These are phyloP conservation scores for Onychomys arenicola DNA, from an alignment of 2,797 vertebrate species.

Conservation along the genomic window DNA sequence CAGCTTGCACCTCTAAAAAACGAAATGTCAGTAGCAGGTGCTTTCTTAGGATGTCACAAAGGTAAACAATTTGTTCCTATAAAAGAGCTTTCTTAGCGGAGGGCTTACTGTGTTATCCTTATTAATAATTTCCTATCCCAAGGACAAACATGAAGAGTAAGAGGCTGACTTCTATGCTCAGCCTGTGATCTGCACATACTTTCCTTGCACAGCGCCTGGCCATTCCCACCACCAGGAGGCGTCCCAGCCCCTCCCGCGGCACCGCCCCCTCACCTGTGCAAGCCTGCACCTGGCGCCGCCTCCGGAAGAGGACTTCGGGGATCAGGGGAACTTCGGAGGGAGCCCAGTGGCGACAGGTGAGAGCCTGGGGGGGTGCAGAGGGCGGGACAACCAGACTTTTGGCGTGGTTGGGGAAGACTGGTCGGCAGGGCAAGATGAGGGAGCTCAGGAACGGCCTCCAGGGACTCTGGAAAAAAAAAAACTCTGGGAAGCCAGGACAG, in stretches of 20 bases:
- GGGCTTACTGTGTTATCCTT: not conserved
- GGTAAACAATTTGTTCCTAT: not conserved
- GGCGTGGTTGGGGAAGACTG: not conserved
- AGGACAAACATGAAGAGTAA: not conserved
- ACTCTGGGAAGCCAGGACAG: not conserved
- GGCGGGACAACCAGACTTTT: not conserved
- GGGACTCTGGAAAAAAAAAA: not conserved
- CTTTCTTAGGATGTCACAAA: not conserved
- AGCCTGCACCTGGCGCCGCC: constrained; percentile 72
- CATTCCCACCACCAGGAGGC: constrained; percentile 69
- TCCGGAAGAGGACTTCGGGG: constrained; percentile 73
- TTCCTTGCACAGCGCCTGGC: not conserved
- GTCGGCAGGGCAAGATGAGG: not conserved
- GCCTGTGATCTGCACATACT: not conserved
- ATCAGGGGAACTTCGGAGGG: constrained; percentile 39
- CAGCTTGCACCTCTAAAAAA: constrained; percentile 9
- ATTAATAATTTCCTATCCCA: not conserved
- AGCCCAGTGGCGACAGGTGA: constrained; percentile 54
- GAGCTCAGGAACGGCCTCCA: not conserved
- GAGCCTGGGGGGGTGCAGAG: constrained; percentile 49
- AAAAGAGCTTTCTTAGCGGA: not conserved
- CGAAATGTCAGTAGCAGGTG: not conserved
- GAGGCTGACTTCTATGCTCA: not conserved
- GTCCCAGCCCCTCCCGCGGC: not conserved
- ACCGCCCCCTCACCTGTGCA: constrained; percentile 79